phyloP scores from a whole-genome alignment of 2,888 invertebrate genomes.

The Eueremaeus valkanovi region DNA sequence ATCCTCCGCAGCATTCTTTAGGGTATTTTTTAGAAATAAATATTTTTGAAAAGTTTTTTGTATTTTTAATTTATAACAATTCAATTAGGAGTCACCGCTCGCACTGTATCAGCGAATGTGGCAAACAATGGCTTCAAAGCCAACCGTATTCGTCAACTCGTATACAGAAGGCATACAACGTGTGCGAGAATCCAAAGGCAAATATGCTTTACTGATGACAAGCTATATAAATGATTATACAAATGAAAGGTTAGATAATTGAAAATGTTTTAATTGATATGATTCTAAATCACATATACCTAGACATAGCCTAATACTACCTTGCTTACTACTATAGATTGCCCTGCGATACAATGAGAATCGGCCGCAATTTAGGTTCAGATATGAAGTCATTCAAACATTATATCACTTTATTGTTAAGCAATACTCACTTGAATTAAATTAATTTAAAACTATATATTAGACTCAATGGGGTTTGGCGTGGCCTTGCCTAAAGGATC shows the following conservation, averaged over 20 bases:
- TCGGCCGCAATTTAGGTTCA: slow-evolving; percentile 56
- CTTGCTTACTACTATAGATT: too few relatives aligned
- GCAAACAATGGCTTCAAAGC: slow-evolving; percentile 56
- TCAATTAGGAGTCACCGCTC: slow-evolving; percentile 55
- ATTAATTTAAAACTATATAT: too few relatives aligned
- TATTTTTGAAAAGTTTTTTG: slow-evolving; percentile 44
- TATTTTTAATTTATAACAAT: too few relatives aligned
- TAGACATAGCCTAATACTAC: too few relatives aligned
- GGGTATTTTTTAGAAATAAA: slow-evolving; percentile 48
- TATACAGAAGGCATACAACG: slow-evolving; percentile 54
- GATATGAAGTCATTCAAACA: too few relatives aligned
- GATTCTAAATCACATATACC: too few relatives aligned
- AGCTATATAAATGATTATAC: slow-evolving; percentile 56
- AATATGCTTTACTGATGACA: slow-evolving; percentile 57
- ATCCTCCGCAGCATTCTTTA: slow-evolving; percentile 56
- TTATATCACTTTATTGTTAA: too few relatives aligned
- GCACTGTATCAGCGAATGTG: slow-evolving; percentile 57
- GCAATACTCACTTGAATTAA: too few relatives aligned
- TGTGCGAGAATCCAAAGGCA: slow-evolving; percentile 50
- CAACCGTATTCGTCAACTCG: slow-evolving; percentile 53
- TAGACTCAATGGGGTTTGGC: slow-evolving; percentile 57
- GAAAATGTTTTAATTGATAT: too few relatives aligned
- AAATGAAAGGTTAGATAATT: too few relatives aligned
- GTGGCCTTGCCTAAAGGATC: slow-evolving; percentile 55
- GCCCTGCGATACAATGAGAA: slow-evolving; percentile 57